Evolutionary conservation across 1,140 invertebrate genomes (phyloP), one percentile per base, ranked within the genome.

Genomic region (Anthonomus grandis): DNA sequence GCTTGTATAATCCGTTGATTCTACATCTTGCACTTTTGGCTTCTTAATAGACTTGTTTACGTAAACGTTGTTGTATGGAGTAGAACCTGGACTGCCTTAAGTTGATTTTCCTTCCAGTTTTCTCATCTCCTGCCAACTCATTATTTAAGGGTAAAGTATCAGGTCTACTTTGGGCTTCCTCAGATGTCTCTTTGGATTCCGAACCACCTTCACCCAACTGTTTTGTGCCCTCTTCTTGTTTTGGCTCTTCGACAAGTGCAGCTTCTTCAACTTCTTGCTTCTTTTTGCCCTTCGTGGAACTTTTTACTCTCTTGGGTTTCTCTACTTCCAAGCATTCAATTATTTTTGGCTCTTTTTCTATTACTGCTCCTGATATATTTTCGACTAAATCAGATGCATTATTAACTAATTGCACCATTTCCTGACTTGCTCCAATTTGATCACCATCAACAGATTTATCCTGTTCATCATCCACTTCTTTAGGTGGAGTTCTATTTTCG

Each of bases 31-130:
- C 8, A 21, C 52, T 13, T 19, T 19, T 25, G 25, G 12, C 9
- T 31, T 42, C 12, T 48, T 41, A 1, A 69, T 59, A 56, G 68
- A 62, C 56, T 69, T 60, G 10, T 62, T 63, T 4, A 69, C 55
- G 42, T 70, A 71, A 4, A 70, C 52, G 41, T 72, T 70, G 36
- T 72, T 72, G 51, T 72, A 72, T 6, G 67, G 68, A 1, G 69
- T 73, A n/a, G 69, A 71, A 44, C 69, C 71, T 10, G 70, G 70
- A 37, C 62, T 56, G n/a, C 69, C 70, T 68, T 48, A 66, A 38
- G 51, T 66, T 48, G 23, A 63, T 64, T 54, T 59, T 57, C 44
- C 47, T 27, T 41, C 41, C 42, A 9, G 17, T 17, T 17, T 56
- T 18, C 2, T 51, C 37, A 23, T 46, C 54, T n/a, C n/a, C n/a